These are phyloP conservation scores for Trimorus sp. DNA, from an alignment of 2,888 invertebrate genomes.

Conservation along the genomic window DNA sequence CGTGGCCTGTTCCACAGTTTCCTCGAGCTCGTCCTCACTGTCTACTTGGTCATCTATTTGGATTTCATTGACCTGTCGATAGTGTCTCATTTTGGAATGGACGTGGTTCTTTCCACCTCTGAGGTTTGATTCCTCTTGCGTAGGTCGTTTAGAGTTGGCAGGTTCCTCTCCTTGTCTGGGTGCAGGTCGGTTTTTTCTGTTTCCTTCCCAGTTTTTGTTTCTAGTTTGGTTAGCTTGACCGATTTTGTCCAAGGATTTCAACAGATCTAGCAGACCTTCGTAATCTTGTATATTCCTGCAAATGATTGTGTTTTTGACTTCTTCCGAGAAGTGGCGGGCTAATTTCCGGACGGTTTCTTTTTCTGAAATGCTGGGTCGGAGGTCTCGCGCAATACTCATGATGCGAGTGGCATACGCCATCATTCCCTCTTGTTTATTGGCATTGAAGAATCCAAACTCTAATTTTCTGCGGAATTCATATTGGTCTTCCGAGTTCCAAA, in stretches of 20 bases:
- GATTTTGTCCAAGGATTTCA: neutral
- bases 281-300: neutral
- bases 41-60: too few species aligned
- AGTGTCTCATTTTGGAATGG: too few species aligned
- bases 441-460: neutral
- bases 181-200: neutral
- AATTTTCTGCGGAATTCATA: neutral
- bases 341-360: neutral
- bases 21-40: too few species aligned
- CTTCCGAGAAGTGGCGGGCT: neutral
- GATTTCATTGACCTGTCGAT: too few species aligned
- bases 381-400: neutral
- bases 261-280: neutral
- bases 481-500: slow-evolving; percentile 4
- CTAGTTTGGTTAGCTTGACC: neutral
- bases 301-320: neutral
- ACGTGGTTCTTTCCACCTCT: too few species aligned
- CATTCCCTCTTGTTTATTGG: neutral
- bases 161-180: neutral
- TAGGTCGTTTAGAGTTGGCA: too few species aligned
- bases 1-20: neutral
- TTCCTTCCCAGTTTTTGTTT: neutral
- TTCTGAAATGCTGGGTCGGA: neutral
- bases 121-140: too few species aligned
- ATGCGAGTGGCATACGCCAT: neutral